phyloP scores from a whole-genome alignment of 2,888 invertebrate species.

The Macropis europaea region DNA sequence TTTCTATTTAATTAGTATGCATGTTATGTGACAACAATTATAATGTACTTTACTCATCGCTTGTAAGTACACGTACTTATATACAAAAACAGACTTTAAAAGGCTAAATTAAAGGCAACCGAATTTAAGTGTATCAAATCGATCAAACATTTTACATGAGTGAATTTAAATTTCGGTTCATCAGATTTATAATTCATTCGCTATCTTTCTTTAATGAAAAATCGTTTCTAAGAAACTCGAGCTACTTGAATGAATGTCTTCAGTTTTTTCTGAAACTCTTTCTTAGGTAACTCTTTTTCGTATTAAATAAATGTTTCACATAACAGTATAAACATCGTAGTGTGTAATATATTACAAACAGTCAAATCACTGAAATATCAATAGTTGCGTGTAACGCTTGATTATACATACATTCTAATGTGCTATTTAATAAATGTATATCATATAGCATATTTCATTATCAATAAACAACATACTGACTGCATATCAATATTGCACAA shows the following conservation, averaged over 20 bases:
- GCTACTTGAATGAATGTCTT: background rate
- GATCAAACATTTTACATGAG: background rate
- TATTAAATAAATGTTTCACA: slow-evolving; percentile 17
- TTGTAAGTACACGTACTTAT: background rate
- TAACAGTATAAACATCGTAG: slow-evolving; percentile 13
- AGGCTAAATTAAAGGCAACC: no score
- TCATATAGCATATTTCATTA: background rate
- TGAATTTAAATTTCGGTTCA: background rate
- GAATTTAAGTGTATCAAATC: background rate
- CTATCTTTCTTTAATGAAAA: background rate
- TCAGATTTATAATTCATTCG: background rate
- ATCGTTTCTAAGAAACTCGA: background rate
- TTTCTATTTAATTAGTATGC: slow-evolving; percentile 3
- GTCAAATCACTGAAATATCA: slow-evolving; percentile 18
- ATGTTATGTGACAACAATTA: background rate
- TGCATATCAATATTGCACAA: slow-evolving; percentile 21
- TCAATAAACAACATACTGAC: slow-evolving; percentile 11
- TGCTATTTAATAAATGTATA: background rate
- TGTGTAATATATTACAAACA: slow-evolving; percentile 5
- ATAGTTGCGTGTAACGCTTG: slow-evolving; percentile 7
- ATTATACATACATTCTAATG: slow-evolving; percentile 4
- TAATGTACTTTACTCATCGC: background rate
- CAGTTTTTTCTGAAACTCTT: background rate
- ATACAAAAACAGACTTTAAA: background rate
- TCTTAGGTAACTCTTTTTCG: background rate